phyloP scores from a whole-genome alignment of 2,888 invertebrate species.

The Ellobium chinense region DNA sequence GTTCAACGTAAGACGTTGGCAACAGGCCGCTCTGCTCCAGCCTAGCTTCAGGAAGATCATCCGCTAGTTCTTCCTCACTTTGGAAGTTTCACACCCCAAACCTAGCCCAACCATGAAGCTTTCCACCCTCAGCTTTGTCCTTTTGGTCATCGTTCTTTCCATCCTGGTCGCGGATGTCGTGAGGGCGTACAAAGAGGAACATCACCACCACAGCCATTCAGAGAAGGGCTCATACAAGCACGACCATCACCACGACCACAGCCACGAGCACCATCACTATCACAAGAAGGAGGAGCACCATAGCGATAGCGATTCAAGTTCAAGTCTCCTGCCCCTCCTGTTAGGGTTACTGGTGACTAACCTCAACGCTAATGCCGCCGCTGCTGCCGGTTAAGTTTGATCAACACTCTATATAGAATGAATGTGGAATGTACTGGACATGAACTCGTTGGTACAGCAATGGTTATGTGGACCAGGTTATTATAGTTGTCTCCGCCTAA shows the following conservation, averaged over 20 bases:
- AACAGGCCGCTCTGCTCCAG: too few relatives aligned
- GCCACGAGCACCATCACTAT: conserved; percentile 1
- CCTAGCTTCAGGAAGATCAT: too few relatives aligned
- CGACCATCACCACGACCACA: not conserved
- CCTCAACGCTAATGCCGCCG: not conserved
- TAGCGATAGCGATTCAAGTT: not conserved
- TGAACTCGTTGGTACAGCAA: too few relatives aligned
- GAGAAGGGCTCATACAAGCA: too few relatives aligned
- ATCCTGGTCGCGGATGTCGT: not conserved
- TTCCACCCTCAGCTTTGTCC: not conserved
- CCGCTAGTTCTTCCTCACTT: too few relatives aligned
- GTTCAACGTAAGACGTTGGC: too few relatives aligned
- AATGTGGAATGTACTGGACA: too few relatives aligned
- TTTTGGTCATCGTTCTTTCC: not conserved
- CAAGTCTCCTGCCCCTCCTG: not conserved
- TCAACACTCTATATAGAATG: too few relatives aligned
- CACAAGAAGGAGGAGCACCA: not conserved
- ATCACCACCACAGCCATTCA: not conserved
- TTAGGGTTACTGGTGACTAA: not conserved
- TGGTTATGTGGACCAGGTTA: too few relatives aligned
- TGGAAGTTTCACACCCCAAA: too few relatives aligned
- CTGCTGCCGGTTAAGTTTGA: too few relatives aligned
- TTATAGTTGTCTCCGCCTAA: too few relatives aligned
- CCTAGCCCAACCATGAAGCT: not conserved
- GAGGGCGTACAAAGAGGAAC: not conserved